These are phyloP conservation scores for Neelides sp. DNA, from an alignment of 1,140 invertebrate genomes.

Conservation along the genomic window DNA sequence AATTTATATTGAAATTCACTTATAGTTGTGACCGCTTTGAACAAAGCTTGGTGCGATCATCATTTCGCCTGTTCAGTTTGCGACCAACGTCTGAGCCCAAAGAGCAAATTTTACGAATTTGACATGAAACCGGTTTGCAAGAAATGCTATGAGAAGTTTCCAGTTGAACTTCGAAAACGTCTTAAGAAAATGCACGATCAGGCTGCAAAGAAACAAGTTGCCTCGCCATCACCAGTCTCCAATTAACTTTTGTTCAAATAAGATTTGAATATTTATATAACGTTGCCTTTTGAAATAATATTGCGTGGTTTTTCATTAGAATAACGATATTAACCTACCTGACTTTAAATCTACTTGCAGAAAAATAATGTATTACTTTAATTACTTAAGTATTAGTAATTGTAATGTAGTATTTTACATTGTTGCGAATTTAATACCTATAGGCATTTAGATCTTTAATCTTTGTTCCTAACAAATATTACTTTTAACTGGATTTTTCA, in stretches of 20 bases:
- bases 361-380: not conserved
- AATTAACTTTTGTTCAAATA: too few species aligned
- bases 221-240: conserved; percentile 11
- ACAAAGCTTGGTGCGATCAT: conserved; percentile 99
- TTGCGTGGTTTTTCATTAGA: too few species aligned
- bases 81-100: conserved; percentile 93
- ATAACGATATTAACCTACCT: too few species aligned
- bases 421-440: too few species aligned
- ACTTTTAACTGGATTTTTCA: too few species aligned
- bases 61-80: conserved; percentile 98
- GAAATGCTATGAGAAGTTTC: conserved; percentile 95
- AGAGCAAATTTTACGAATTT: conserved; percentile 98
- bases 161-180: conserved; percentile 80
- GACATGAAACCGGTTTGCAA: conserved; percentile 97
- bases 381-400: not conserved
- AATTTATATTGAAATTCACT: conserved; percentile 27
- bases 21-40: conserved; percentile 92
- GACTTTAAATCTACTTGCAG: not conserved
- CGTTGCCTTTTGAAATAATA: too few species aligned
- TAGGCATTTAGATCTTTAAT: too few species aligned
- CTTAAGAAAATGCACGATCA: conserved; percentile 28
- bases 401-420: not conserved
- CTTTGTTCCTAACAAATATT: too few species aligned
- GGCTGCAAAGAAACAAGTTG: conserved; percentile 18
- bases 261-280: too few species aligned